Percentiles rank a stretch among this genome's conserved stretches.
Conservation (phyloP, 2,113 vertebrate genomes). For the Neotragus pygmaeus region DNA sequence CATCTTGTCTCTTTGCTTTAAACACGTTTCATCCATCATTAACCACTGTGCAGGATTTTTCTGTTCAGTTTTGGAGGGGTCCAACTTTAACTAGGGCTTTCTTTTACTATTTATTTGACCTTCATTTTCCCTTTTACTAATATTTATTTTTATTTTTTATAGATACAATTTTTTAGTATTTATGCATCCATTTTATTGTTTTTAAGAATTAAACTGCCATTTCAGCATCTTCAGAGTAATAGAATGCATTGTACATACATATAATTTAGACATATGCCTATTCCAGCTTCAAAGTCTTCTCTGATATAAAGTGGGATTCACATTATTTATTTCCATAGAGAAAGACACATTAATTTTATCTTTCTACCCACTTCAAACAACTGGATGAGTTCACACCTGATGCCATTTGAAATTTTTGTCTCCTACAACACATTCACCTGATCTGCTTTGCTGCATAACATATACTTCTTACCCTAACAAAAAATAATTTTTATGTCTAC, state of each 20-base stretch:
- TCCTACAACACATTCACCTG: not conserved
- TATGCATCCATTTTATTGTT: not conserved
- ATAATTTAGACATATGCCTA: not conserved
- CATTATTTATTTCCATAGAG: slow-evolving; percentile 4
- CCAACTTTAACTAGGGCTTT: not conserved
- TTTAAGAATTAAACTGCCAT: slow-evolving; percentile 19
- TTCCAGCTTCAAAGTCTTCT: slow-evolving; percentile 13
- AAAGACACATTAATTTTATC: slow-evolving; percentile 22
- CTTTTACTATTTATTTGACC: slow-evolving; percentile 17
- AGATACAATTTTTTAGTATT: not conserved
- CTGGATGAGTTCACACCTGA: not conserved
- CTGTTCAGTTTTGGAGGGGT: not conserved
- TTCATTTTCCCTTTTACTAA: not conserved
- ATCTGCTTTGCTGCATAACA: slow-evolving; percentile 4
- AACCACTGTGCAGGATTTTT: not conserved
- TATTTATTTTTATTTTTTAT: not conserved
- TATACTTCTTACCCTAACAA: not conserved
- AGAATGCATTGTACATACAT: not conserved
- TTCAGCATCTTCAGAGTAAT: slow-evolving; percentile 1
- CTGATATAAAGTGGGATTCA: not conserved
- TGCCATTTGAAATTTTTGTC: not conserved
- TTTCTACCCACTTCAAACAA: slow-evolving; percentile 25
- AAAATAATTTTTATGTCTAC: slow-evolving; percentile 4
- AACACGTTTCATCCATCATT: not conserved
- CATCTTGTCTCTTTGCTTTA: not conserved